A percentile compares a stretch with the other conserved stretches of the same genome.
These are phyloP conservation scores for Rhagonycha lutea DNA, from an alignment of 2,888 invertebrate genomes.

Conservation along the genomic window DNA sequence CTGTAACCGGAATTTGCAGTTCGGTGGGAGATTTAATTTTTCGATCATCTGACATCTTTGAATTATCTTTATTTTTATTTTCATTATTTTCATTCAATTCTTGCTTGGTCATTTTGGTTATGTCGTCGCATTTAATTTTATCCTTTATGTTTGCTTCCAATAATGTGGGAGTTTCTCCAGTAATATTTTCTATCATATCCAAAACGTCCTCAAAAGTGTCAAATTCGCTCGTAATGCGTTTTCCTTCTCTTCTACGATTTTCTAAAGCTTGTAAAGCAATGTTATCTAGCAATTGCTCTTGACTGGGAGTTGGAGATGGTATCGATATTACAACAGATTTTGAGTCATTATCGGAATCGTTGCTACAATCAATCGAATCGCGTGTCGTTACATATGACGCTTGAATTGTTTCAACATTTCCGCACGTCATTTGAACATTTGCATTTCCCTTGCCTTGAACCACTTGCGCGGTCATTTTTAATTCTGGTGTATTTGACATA, in stretches of 20 bases:
- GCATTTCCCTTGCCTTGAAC: conserved; percentile 48
- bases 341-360: conserved; percentile 61
- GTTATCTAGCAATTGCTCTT: conserved; percentile 66
- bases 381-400: conserved; percentile 63
- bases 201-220: conserved; percentile 72
- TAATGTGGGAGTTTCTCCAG: conserved; percentile 45
- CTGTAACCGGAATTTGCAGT: conserved; percentile 37
- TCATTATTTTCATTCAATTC: background rate
- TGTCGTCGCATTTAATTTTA: conserved; percentile 34
- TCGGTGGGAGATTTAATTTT: conserved; percentile 33
- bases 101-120: conserved; percentile 10
- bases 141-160: conserved; percentile 41
- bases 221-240: conserved; percentile 58
- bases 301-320: conserved; percentile 68
- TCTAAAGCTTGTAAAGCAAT: conserved; percentile 65
- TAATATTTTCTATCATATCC: conserved; percentile 70
- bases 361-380: conserved; percentile 62
- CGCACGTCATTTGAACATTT: conserved; percentile 45
- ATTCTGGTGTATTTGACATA: conserved; percentile 49
- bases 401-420: conserved; percentile 57
- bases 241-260: conserved; percentile 59
- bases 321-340: conserved; percentile 70
- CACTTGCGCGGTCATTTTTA: conserved; percentile 54
- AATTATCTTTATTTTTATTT: background rate
- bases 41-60: background rate